Base-by-base conservation (phyloP, 2,888 invertebrate species). In the Emesis furor region DNA sequence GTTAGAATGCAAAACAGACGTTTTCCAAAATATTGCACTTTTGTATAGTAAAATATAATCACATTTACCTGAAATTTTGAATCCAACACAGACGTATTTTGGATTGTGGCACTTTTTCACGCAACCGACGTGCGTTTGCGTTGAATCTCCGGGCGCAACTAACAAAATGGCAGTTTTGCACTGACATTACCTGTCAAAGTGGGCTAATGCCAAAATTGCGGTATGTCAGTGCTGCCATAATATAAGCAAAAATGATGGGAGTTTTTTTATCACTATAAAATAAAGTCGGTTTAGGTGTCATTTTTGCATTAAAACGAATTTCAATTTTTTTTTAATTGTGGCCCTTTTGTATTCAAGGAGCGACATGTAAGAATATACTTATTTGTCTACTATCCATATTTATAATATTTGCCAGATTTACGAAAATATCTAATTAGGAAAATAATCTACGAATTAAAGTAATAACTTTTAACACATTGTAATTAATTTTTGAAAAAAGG, bases 11-110 rank as follows among this genome's bases (percentile, higher is more conserved):
- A 55, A 55, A 17, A 55, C 55, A n/a, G 55, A 55, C 55, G 55
- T 55, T 17, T 55, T 55, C 17, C 17, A 55, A 55, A n/a, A 17
- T 4, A 55, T 55, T n/a, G 55, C 55, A n/a, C 55, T 55, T n/a
- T 55, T 55, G 55, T 55, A 55, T 55, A 6, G n/a, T n/a, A 55
- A 77, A 72, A 71, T 77, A 77, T 77, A 71, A 72, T 77, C 37
- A 77, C 42, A 77, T 35, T 69, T 78, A 78, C 73, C 46, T 67
- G 67, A 51, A 67, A 46, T 78, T 73, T 78, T 24, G 67, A 78
- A 69, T 77, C 39, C 69, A 72, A 77, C 55, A 77, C 69, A 62
- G 55, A 77, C 69, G 59, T 71, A 71, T 69, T 78, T 78, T 46
- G 65, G 73, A 69, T 76, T 76, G 73, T 78, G 78, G 72, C 73